Conservation (phyloP, 1,140 invertebrate species). For the Batillaria attramentaria region DNA sequence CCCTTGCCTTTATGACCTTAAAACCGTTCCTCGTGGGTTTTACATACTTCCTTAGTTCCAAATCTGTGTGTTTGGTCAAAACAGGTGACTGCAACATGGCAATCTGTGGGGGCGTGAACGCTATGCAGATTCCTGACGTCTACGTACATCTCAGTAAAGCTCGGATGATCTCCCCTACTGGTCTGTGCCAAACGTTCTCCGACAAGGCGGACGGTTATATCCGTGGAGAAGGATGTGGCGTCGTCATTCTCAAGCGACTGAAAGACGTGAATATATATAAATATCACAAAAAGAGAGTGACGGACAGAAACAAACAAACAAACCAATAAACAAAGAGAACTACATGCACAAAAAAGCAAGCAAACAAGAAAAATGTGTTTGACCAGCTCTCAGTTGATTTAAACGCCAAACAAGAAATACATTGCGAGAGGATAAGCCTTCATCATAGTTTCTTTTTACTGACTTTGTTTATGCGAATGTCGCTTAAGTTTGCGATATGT, state of each 20-base stretch:
- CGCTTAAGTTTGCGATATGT: too few species aligned
- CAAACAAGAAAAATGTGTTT: too few species aligned
- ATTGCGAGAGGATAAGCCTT: too few species aligned
- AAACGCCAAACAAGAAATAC: too few species aligned
- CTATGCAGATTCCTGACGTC: slow-evolving; percentile 40
- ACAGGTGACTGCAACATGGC: slow-evolving; percentile 46
- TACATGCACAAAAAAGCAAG: too few species aligned
- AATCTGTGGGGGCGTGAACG: slow-evolving; percentile 52
- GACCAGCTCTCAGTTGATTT: too few species aligned
- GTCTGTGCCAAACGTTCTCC: slow-evolving; percentile 54
- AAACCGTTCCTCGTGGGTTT: neutral
- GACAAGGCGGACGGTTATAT: slow-evolving; percentile 57
- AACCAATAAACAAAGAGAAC: too few species aligned
- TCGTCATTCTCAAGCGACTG: slow-evolving; percentile 55
- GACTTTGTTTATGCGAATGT: too few species aligned
- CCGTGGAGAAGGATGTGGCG: slow-evolving; percentile 58
- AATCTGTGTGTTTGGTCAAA: neutral
- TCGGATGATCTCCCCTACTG: slow-evolving; percentile 50
- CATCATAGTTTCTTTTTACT: too few species aligned
- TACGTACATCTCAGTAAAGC: slow-evolving; percentile 46
- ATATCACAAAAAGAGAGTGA: too few species aligned
- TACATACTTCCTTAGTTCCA: neutral
- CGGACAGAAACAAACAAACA: too few species aligned
- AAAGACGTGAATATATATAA: slow-evolving; percentile 52
- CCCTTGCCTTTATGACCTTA: neutral